Evolutionary conservation across 2,888 invertebrate species (phyloP).

Genomic region (Sphaeridia pumilis): DNA sequence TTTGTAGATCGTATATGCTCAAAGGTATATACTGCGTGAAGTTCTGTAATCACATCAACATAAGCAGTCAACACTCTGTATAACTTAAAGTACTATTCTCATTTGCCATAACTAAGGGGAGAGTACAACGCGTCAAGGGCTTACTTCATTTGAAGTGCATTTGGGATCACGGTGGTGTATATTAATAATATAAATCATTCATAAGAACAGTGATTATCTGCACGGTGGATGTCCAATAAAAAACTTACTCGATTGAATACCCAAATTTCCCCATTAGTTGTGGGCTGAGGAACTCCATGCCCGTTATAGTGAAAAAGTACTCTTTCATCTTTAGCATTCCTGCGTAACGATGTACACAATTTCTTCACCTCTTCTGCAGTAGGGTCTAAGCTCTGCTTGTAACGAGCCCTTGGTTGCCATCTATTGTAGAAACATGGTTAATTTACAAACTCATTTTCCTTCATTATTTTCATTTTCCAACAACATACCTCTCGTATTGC

Average conservation of each 20-base stretch:
- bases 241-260: slow-evolving; percentile 80
- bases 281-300: slow-evolving; percentile 97
- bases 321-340: slow-evolving; percentile 96
- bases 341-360: slow-evolving; percentile 79
- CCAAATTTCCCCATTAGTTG: slow-evolving; percentile 97
- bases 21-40: slow-evolving; percentile 99
- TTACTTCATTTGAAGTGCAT: too few relatives aligned
- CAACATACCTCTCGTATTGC: slow-evolving; percentile 78
- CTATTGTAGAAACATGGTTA: slow-evolving; percentile 8
- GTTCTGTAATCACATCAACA: too few relatives aligned
- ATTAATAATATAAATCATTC: too few relatives aligned
- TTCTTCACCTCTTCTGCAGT: slow-evolving; percentile 97
- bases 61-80: too few relatives aligned
- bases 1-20: slow-evolving; percentile 94
- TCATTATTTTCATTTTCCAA: too few relatives aligned
- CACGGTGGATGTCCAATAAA: too few relatives aligned
- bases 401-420: slow-evolving; percentile 96
- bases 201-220: too few relatives aligned
- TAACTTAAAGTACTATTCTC: too few relatives aligned
- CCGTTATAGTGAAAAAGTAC: slow-evolving; percentile 99
- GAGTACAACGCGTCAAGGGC: too few relatives aligned
- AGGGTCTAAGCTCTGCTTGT: slow-evolving; percentile 93
- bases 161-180: too few relatives aligned
- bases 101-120: too few relatives aligned
- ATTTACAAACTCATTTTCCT: neutral